Evolutionary conservation across 2,797 vertebrate species (phyloP).

Genomic region (Sus cebifrons): DNA sequence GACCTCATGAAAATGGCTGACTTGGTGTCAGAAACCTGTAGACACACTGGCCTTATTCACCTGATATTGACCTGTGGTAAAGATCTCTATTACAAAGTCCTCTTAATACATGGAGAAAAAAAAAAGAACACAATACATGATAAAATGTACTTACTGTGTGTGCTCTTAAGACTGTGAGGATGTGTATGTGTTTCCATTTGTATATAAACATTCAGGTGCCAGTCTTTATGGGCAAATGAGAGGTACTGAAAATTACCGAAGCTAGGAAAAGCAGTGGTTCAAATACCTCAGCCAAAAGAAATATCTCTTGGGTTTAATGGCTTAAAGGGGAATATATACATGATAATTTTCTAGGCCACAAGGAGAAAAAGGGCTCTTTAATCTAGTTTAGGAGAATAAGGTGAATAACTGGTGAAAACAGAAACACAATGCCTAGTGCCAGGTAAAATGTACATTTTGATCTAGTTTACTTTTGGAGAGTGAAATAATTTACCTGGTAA

Average conservation of each 20-base stretch:
- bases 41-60: too few relatives aligned
- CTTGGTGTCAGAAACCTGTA: neutral
- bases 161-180: neutral
- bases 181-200: neutral
- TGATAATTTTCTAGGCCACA: neutral
- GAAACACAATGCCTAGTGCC: neutral
- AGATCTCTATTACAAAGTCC: neutral
- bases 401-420: neutral
- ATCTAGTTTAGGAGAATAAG: neutral
- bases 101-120: neutral
- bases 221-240: neutral
- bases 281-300: neutral
- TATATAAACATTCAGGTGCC: neutral
- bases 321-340: neutral
- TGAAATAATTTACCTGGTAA: neutral
- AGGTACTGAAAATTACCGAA: neutral
- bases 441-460: neutral
- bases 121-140: neutral
- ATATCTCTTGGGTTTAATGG: neutral
- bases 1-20: neutral
- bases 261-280: neutral
- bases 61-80: neutral
- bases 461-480: neutral
- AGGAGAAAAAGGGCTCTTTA: neutral
- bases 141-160: neutral